Evolutionary conservation across 2,113 vertebrate species (phyloP), one percentile per base, ranked within the genome.

Genomic region (Galbula dea): DNA sequence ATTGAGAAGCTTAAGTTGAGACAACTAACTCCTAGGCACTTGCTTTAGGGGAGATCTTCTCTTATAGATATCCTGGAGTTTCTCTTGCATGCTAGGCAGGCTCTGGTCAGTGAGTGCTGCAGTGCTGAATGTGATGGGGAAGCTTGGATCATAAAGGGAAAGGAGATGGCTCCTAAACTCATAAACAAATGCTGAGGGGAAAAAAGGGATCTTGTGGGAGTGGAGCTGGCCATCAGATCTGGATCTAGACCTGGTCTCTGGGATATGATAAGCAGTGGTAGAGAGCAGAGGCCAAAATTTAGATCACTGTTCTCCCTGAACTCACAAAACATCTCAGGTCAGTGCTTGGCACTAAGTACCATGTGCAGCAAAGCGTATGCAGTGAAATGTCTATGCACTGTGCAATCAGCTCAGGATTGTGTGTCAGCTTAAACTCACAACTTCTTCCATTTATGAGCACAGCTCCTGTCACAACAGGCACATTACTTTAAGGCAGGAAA

Each of bases 371-470:
- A n/a, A n/a, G n/a, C n/a, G n/a, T n/a, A 1, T 43, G 41, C 41
- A 43, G 41, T 43, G 41, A 79, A 94, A 83, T 4, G 9, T n/a
- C 71, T 49, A 27, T 0, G 2, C 8, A 5, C 17, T 0, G 1
- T 30, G 83, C 32, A 68, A 97, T 86, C 69, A 90, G 75, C 57
- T 77, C 15, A 67, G 88, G 95, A 84, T 72, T 3, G 1, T 1
- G 1, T 74, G 76, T 45, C 89, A 81, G 54, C n/a, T 91, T 79
- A 89, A 93, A 89, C 79, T 93, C 49, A 37, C 84, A 86, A 59
- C 94, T 96, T 86, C 88, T 96, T 90, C 76, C 68, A 80, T 96
- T 97, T 97, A 93, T 97, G n/a, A n/a, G n/a, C n/a, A n/a, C 87
- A 95, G 79, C 65, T 93, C 55, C 54, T 93, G 88, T 94, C 97